Conservation (phyloP, 1,140 invertebrate species). For the Gyrodactylus bullatarudis region DNA sequence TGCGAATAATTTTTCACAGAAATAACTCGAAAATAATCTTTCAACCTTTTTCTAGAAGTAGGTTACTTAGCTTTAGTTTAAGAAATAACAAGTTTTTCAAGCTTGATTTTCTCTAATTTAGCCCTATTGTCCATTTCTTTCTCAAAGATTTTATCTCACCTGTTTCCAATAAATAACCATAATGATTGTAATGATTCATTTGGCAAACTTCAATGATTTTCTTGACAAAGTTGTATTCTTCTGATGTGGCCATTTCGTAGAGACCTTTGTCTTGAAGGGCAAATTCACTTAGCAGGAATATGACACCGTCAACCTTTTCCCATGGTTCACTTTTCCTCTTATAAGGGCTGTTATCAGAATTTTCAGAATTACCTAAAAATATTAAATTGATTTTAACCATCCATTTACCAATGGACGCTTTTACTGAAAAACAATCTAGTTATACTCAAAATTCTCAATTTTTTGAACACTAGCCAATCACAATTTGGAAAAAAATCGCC, state of each 20-base stretch:
- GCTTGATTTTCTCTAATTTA: too few relatives aligned
- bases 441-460: too few relatives aligned
- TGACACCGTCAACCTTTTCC: background rate
- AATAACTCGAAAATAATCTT: too few relatives aligned
- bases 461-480: too few relatives aligned
- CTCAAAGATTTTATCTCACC: background rate
- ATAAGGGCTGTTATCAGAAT: background rate
- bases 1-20: too few relatives aligned
- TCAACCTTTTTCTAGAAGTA: too few relatives aligned
- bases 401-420: too few relatives aligned
- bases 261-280: background rate
- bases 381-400: background rate
- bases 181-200: background rate
- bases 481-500: too few relatives aligned
- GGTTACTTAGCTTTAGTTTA: too few relatives aligned
- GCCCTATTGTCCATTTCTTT: too few relatives aligned
- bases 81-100: too few relatives aligned
- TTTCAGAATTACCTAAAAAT: background rate
- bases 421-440: too few relatives aligned
- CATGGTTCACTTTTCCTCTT: background rate
- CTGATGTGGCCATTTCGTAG: background rate
- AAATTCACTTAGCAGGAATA: background rate
- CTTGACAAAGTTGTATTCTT: background rate
- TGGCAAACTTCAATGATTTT: background rate
- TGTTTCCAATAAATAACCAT: background rate